These are phyloP conservation scores for Acronicta aceris DNA, from an alignment of 2,888 invertebrate genomes.

Conservation along the genomic window DNA sequence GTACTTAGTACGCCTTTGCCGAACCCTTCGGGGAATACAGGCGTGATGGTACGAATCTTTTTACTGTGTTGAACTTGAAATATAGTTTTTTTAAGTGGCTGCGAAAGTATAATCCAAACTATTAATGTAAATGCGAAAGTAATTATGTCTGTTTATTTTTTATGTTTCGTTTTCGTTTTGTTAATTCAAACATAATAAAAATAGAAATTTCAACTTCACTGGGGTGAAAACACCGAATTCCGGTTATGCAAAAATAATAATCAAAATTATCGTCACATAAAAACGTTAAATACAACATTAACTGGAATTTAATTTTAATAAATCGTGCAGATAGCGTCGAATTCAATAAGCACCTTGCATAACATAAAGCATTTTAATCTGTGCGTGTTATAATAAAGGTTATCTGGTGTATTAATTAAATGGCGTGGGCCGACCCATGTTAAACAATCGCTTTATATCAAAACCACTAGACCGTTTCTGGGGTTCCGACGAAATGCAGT, in stretches of 20 bases:
- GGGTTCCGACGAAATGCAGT: slow-evolving; percentile 18
- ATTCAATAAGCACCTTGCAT: slow-evolving; percentile 53
- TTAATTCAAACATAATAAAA: too few relatives aligned
- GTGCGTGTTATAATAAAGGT: slow-evolving; percentile 53
- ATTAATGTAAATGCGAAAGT: too few relatives aligned
- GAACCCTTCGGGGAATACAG: too few relatives aligned
- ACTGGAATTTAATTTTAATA: slow-evolving; percentile 45
- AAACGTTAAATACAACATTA: slow-evolving; percentile 30
- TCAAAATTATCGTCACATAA: slow-evolving; percentile 5
- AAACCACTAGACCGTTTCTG: slow-evolving; percentile 45
- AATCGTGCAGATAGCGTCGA: slow-evolving; percentile 35
- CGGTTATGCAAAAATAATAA: slow-evolving; percentile 1
- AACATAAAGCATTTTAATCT: slow-evolving; percentile 52
- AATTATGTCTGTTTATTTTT: too few relatives aligned
- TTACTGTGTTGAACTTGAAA: too few relatives aligned
- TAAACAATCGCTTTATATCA: slow-evolving; percentile 41
- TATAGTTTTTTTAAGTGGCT: too few relatives aligned
- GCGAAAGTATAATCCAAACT: too few relatives aligned
- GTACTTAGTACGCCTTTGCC: too few relatives aligned
- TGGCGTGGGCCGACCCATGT: slow-evolving; percentile 27
- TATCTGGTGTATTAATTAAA: slow-evolving; percentile 55
- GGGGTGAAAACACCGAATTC: slow-evolving; percentile 12
- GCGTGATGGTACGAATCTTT: too few relatives aligned
- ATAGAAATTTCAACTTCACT: background rate
- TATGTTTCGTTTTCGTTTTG: too few relatives aligned